Base-by-base conservation (phyloP, 1,140 invertebrate species). In the Bactericera cockerelli region DNA sequence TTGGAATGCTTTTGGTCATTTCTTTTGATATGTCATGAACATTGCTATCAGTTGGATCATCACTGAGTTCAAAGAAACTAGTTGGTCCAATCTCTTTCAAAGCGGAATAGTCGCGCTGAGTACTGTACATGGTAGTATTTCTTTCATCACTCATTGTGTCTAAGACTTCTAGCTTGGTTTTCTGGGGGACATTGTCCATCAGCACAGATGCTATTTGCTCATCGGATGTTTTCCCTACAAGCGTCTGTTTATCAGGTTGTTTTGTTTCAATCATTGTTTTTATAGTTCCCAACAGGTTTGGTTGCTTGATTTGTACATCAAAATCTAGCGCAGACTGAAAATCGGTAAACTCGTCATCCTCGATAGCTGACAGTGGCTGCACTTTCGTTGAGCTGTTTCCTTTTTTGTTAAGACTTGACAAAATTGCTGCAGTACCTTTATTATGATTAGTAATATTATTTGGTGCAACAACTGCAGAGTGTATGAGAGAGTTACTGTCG, bases 341-440 rank as follows among this genome's bases (percentile, higher is more conserved):
- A 59, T 63, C 59, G 2, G 59, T 59, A 58, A 64, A 65, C n/a
- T 65, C 64, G 19, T 64, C 61, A 28, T 62, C 57, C 3, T 58
- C 57, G 1, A 53, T 25, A 36, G 8, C 16, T 36, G 33, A n/a
- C n/a, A n/a, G n/a, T n/a, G n/a, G n/a, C n/a, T n/a, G n/a, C n/a
- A n/a, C n/a, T n/a, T n/a, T n/a, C n/a, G n/a, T n/a, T n/a, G n/a
- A n/a, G n/a, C n/a, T n/a, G n/a, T n/a, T n/a, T n/a, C n/a, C n/a
- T n/a, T n/a, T n/a, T n/a, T n/a, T n/a, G n/a, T n/a, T n/a, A n/a
- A n/a, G n/a, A n/a, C n/a, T n/a, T n/a, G n/a, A n/a, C n/a, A n/a
- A n/a, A n/a, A n/a, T n/a, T n/a, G n/a, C n/a, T n/a, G n/a, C n/a
- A n/a, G n/a, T n/a, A n/a, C n/a, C n/a, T n/a, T n/a, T n/a, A n/a